Evolutionary conservation across 1,140 invertebrate genomes (phyloP), one percentile per base, ranked within the genome.

Genomic region (Arctopsyche grandis): DNA sequence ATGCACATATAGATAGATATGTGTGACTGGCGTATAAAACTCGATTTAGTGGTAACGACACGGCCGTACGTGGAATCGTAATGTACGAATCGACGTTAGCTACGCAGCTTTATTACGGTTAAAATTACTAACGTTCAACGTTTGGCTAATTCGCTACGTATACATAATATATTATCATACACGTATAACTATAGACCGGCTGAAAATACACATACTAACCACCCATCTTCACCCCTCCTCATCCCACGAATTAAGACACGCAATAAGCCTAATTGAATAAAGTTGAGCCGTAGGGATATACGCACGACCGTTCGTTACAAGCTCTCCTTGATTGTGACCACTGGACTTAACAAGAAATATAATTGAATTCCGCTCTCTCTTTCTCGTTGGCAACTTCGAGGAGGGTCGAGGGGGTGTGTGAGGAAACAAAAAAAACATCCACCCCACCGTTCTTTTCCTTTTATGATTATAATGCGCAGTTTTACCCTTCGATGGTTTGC

Each of bases 251-350:
- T 76, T 76, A n/a, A 76, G 74, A 76, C 74, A 76, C 74, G 74
- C 74, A 76, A 76, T 76, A 76, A 76, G 74, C 74, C 52, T 76
- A 76, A 76, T 76, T 76, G 74, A 76, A 76, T 76, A 76, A 52
- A 76, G 74, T 48, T 66, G 56, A 76, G 46, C 74, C 74, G 74
- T 63, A 12, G 74, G 74, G 74, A 76, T 76, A 63, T 19, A 58
- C 52, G 43, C 74, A 16, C 52, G 24, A 14, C 24, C 43, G 43
- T 56, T 16, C 44, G 46, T 52, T 48, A 74, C 43, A 74, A 74
- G 74, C 56, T 46, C 63, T 66, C 24, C 74, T 76, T 76, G 74
- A 76, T 76, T 76, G 74, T 76, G 58, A 63, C 74, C 74, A 58
- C 48, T 58, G 56, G 74, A 76, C 74, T 76, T 76, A 76, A 76